Evolutionary conservation across 2,888 invertebrate genomes (phyloP).

Genomic region (Baccha elongata): DNA sequence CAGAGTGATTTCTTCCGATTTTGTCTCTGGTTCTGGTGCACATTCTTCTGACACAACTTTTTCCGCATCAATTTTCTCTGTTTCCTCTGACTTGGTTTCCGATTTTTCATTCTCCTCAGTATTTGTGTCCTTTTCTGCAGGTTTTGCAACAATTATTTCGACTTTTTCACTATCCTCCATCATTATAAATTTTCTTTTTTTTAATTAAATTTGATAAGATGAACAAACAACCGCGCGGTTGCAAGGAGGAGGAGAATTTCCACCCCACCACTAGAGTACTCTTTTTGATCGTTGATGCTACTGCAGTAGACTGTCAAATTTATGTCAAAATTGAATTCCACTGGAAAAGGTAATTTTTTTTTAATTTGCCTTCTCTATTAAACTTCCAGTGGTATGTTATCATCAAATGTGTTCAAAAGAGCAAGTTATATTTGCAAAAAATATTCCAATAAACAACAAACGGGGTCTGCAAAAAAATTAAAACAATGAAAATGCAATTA

Average conservation of each 20-base stretch:
- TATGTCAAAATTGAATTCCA: constrained; percentile 59
- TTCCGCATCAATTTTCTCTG: not conserved
- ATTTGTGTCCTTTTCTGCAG: not conserved
- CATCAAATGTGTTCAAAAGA: constrained; percentile 69
- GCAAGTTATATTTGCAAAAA: constrained; percentile 60
- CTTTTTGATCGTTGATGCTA: constrained; percentile 10
- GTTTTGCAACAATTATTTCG: constrained; percentile 17
- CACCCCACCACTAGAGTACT: constrained; percentile 37
- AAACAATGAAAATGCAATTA: constrained; percentile 61
- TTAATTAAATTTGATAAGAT: constrained; percentile 28
- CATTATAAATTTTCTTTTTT: constrained; percentile 22
- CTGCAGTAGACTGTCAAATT: constrained; percentile 62
- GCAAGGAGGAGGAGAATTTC: constrained; percentile 44
- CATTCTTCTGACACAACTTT: not conserved
- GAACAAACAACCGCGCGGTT: constrained; percentile 66
- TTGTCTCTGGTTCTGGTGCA: not conserved
- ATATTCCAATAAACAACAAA: constrained; percentile 44
- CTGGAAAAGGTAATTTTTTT: constrained; percentile 20
- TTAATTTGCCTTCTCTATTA: not conserved
- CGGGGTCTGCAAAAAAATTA: constrained; percentile 53
- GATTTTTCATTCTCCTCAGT: not conserved
- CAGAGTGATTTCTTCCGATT: not conserved
- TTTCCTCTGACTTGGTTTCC: not conserved
- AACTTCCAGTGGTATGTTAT: constrained; percentile 47
- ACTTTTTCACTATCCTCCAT: constrained; percentile 55